Percentiles rank a stretch among this genome's conserved stretches.
These are phyloP conservation scores for Anguilla pacifica DNA, from an alignment of 2,797 vertebrate genomes.

Conservation along the genomic window DNA sequence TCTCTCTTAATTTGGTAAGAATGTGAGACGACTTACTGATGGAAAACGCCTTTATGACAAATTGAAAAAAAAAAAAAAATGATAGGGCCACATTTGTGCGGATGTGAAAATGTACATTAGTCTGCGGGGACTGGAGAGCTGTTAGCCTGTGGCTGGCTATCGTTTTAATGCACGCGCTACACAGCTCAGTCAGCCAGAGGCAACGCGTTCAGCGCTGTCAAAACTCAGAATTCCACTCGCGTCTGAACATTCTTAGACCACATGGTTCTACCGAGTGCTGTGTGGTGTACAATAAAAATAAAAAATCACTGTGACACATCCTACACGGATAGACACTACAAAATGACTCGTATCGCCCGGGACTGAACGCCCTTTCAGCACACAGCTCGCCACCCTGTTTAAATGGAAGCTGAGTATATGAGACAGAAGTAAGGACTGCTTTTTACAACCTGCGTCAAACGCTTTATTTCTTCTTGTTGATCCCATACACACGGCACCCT, in stretches of 20 bases:
- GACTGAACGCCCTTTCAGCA: background rate
- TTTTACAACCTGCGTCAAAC: slow-evolving; percentile 15
- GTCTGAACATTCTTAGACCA: background rate
- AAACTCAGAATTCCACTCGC: background rate
- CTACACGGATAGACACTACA: background rate
- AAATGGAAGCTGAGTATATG: background rate
- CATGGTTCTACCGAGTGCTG: background rate
- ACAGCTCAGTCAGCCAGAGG: background rate
- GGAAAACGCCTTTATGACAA: slow-evolving; percentile 10
- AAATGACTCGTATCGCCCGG: background rate
- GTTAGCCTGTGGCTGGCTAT: background rate
- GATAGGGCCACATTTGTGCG: background rate
- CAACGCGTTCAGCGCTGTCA: no score
- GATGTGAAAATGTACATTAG: slow-evolving; percentile 16
- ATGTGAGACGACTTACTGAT: slow-evolving; percentile 5
- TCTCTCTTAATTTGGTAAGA: slow-evolving; percentile 17
- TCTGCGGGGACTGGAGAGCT: background rate
- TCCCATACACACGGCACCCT: slow-evolving; percentile 1
- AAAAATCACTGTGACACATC: background rate
- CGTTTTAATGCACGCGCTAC: background rate
- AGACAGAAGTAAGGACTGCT: background rate
- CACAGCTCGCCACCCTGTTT: background rate
- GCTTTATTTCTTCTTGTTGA: slow-evolving; percentile 16
- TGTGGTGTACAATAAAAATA: background rate
- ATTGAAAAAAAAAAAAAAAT: slow-evolving; percentile 12